phyloP scores from a whole-genome alignment of 1,140 invertebrate species.

The Apocrypta bakeri region DNA sequence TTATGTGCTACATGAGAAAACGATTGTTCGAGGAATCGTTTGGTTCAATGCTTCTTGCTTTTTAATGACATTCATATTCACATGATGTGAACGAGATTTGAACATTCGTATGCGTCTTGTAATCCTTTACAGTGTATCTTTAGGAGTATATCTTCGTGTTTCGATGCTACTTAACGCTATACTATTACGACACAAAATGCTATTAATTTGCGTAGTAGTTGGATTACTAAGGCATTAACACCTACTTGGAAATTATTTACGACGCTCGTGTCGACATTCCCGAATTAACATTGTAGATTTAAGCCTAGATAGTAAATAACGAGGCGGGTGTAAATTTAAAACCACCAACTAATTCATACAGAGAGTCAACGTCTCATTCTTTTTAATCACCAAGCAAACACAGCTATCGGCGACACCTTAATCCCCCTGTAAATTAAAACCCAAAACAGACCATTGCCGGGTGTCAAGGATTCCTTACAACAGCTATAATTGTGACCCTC shows the following conservation, averaged over 20 bases:
- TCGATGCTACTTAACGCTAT: not conserved
- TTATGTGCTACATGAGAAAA: not conserved
- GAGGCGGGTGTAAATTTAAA: constrained; percentile 3
- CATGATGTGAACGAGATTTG: no score
- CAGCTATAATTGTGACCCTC: constrained; percentile 24
- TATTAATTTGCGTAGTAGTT: no score
- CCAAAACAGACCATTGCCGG: constrained; percentile 16
- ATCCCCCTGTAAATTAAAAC: constrained; percentile 38
- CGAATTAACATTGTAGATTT: not conserved
- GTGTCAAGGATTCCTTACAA: not conserved
- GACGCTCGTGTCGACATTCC: not conserved
- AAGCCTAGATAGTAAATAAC: constrained; percentile 21
- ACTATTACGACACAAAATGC: not conserved
- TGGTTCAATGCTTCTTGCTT: no score
- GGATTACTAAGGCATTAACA: constrained; percentile 19
- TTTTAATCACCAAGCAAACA: not conserved
- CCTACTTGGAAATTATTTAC: constrained; percentile 26
- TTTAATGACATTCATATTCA: no score
- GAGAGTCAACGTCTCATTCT: not conserved
- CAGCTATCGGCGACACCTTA: not conserved
- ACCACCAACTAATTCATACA: constrained; percentile 16
- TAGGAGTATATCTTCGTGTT: no score
- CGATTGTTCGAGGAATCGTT: not conserved
- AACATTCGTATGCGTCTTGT: no score
- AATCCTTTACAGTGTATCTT: no score